Base-by-base conservation (phyloP, 2,113 vertebrate species). In the Coptodon rendalli region DNA sequence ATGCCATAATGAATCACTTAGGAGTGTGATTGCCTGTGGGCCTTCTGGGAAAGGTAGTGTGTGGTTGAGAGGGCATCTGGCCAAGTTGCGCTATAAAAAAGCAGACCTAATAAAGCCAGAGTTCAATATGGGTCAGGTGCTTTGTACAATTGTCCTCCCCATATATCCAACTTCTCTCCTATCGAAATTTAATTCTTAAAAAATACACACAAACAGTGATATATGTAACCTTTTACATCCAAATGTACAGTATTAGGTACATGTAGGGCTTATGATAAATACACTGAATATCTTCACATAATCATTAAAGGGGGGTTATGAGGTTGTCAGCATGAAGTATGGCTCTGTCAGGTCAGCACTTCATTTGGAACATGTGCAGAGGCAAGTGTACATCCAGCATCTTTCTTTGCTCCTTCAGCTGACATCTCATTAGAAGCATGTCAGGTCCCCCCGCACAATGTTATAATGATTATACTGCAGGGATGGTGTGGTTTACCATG, bases 401-500 rank as follows among this genome's bases (percentile, higher is more conserved):
- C 56, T 82, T 36, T 61, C 19, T 71, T 48, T 82, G 61, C 50
- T 73, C 52, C 53, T 83, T 86, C 78, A 61, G 85, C 83, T 90
- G 90, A 91, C 89, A 86, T 90, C 82, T 94, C 89, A 92, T 93
- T 92, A 91, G 82, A 92, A 57, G 40, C 63, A 82, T 73, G 88
- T 88, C 84, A 90, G 83, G 86, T 56, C 31, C 24, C 52, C 34
- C 34, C 10, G 6, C 80, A 87, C 81, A 83, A 80, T 84, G 87
- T 91, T 87, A 80, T 10, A 5, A 36, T 85, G 76, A 86, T 90
- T 88, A 89, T 87, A 63, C 86, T 90, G 82, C 27, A 56, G 82
- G 48, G 89, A 88, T 92, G 71, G 68, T n/a, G 53, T 82, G 87
- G 63, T 87, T 90, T 83, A 71, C 80, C 6, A 9, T 86, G 86